Evolutionary conservation across 2,888 invertebrate genomes (phyloP).

Genomic region (Coleophora deauratella): DNA sequence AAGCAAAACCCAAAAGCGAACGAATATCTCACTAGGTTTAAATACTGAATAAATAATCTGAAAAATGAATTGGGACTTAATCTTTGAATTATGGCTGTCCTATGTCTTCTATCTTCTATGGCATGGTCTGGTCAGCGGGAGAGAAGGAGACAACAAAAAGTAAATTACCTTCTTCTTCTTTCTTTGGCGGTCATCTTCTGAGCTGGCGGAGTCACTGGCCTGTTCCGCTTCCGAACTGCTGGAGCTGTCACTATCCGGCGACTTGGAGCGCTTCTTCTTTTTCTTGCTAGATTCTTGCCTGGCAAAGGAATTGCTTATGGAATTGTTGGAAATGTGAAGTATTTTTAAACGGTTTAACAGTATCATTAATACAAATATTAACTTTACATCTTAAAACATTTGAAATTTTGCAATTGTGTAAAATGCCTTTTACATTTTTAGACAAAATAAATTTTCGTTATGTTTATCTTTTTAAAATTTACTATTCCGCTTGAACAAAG

Average conservation of each 20-base stretch:
- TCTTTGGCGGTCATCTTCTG: conserved; percentile 51
- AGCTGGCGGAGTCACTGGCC: conserved; percentile 43
- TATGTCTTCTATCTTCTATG: background rate
- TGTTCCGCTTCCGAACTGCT: conserved; percentile 56
- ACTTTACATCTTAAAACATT: background rate
- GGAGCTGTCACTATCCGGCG: conserved; percentile 66
- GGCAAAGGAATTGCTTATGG: conserved; percentile 9
- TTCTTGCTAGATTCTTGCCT: conserved; percentile 65
- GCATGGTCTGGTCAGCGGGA: background rate
- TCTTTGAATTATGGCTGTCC: conserved; percentile 19
- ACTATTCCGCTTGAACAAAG: conserved; percentile 1
- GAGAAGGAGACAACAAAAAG: too few species aligned
- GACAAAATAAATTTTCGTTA: too few species aligned
- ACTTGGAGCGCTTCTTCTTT: conserved; percentile 75
- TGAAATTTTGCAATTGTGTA: too few species aligned
- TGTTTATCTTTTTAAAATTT: too few species aligned
- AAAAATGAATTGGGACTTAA: conserved; percentile 9
- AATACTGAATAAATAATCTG: too few species aligned
- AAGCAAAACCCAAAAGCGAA: too few species aligned
- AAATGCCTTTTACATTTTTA: background rate
- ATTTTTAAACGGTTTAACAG: background rate
- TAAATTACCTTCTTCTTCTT: conserved; percentile 61
- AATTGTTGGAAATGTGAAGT: too few species aligned
- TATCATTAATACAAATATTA: background rate
- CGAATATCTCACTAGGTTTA: too few species aligned